Evolutionary conservation across 2,113 vertebrate species (phyloP).

Genomic region (Stictonetta naevosa): DNA sequence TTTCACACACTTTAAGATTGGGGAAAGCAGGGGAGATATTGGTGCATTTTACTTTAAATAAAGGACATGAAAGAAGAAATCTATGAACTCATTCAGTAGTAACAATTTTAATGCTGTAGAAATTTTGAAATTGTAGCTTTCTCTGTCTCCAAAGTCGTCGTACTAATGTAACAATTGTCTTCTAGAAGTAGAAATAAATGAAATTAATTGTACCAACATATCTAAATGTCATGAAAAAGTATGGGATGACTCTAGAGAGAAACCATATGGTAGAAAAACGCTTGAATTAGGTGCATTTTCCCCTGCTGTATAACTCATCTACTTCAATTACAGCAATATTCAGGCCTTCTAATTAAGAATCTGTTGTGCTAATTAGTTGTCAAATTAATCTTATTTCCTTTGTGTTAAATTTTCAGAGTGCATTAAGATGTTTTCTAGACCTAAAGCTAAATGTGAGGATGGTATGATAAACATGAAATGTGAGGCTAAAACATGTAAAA

Average conservation of each 20-base stretch:
- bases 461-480: conserved; percentile 29
- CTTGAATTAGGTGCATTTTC: conserved; percentile 64
- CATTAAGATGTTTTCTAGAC: conserved; percentile 17
- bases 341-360: conserved; percentile 61
- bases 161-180: conserved; percentile 74
- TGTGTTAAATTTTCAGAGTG: conserved; percentile 5
- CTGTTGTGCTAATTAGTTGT: conserved; percentile 61
- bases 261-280: conserved; percentile 62
- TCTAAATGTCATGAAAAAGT: conserved; percentile 75
- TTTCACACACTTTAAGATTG: conserved; percentile 32
- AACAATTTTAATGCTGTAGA: conserved; percentile 65
- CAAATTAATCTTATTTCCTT: conserved; percentile 34
- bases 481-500: background rate
- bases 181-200: conserved; percentile 76
- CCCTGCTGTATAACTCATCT: conserved; percentile 36
- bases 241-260: conserved; percentile 45
- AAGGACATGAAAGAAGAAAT: conserved; percentile 39
- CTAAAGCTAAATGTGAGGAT: conserved; percentile 24
- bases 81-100: conserved; percentile 48
- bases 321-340: conserved; percentile 59
- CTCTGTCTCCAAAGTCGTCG: conserved; percentile 69
- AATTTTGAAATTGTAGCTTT: conserved; percentile 72
- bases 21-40: conserved; percentile 32
- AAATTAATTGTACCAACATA: conserved; percentile 70
- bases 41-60: conserved; percentile 48